phyloP scores from a whole-genome alignment of 2,888 invertebrate genomes.

The Brenthis hecate region DNA sequence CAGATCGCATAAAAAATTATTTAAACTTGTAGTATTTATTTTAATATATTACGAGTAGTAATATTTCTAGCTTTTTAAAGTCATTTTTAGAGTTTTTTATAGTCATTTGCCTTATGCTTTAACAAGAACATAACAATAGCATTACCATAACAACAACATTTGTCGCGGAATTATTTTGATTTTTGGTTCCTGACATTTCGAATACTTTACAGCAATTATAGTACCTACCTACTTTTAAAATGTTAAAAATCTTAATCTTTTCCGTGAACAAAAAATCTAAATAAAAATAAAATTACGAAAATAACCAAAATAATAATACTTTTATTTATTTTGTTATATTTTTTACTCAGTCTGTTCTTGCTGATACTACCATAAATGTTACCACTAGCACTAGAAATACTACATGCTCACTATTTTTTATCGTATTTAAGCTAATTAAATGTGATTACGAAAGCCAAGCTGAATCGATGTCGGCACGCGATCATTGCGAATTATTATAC shows the following conservation, averaged over 20 bases:
- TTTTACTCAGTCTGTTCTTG: no score
- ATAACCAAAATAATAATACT: neutral
- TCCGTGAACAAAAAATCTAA: neutral
- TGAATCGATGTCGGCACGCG: constrained; percentile 51
- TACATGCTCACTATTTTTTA: constrained; percentile 52
- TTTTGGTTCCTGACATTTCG: neutral
- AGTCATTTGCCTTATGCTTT: neutral
- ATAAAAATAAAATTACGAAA: neutral
- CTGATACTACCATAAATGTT: constrained; percentile 34
- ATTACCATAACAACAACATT: no score
- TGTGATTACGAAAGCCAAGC: constrained; percentile 59
- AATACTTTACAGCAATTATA: neutral
- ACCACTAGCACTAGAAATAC: constrained; percentile 43
- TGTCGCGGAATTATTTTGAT: no score
- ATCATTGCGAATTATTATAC: constrained; percentile 21
- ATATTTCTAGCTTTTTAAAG: neutral
- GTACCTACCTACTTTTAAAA: no score
- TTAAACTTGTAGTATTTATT: neutral
- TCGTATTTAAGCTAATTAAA: constrained; percentile 61
- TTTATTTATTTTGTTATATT: neutral
- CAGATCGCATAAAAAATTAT: constrained; percentile 42
- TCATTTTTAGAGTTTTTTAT: neutral
- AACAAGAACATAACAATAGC: no score
- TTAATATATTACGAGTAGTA: neutral
- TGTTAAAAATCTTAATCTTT: no score